These are phyloP conservation scores for Mastomys natalensis DNA, from an alignment of 2,113 vertebrate genomes.

Conservation along the genomic window DNA sequence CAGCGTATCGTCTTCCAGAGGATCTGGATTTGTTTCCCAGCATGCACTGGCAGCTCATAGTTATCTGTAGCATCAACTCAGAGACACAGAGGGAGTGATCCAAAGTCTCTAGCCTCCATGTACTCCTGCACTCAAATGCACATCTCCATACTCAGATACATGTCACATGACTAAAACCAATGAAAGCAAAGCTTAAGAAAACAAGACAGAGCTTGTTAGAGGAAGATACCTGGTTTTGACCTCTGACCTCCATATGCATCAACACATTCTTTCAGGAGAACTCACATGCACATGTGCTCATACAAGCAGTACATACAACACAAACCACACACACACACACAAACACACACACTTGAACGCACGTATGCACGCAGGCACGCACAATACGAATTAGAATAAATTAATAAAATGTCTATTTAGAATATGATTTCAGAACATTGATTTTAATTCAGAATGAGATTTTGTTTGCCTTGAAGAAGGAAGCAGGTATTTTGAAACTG, in stretches of 20 bases:
- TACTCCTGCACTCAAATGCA: not conserved
- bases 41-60: not conserved
- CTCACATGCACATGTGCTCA: not conserved
- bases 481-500: not conserved
- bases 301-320: not conserved
- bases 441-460: not conserved
- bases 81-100: not conserved
- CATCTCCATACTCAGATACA: not conserved
- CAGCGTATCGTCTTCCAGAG: not conserved
- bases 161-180: not conserved
- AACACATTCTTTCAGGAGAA: not conserved
- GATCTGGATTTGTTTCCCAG: not conserved
- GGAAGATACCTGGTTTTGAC: not conserved
- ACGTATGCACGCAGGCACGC: not conserved
- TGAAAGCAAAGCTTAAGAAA: not conserved
- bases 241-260: not conserved
- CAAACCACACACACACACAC: not conserved
- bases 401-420: not conserved
- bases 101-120: not conserved
- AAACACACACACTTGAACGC: not conserved
- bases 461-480: constrained; percentile 42
- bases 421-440: constrained; percentile 24
- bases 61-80: not conserved
- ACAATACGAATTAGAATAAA: not conserved
- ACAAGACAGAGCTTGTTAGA: not conserved